Percentiles rank a stretch among this genome's conserved stretches.
These are phyloP conservation scores for Bombus difficillimus DNA, from an alignment of 1,140 invertebrate species.

Conservation along the genomic window DNA sequence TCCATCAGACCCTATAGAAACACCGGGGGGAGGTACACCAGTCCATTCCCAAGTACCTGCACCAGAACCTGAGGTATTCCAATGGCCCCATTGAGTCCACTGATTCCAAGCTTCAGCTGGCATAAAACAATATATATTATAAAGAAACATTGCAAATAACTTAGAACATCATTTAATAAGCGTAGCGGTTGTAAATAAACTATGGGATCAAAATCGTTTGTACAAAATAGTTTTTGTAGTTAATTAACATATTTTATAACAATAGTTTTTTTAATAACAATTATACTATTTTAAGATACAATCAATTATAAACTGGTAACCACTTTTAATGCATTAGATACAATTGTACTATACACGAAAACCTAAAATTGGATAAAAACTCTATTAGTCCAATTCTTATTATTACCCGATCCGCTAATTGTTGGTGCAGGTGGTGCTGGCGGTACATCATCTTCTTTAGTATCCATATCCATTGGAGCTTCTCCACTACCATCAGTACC, in stretches of 20 bases:
- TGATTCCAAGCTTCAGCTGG: conserved; percentile 83
- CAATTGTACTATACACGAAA: neutral
- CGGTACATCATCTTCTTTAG: conserved; percentile 84
- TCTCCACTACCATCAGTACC: conserved; percentile 87
- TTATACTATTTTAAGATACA: too few relatives aligned
- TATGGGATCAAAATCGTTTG: neutral
- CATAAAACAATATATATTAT: conserved; percentile 11
- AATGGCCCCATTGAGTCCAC: conserved; percentile 86
- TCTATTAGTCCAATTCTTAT: neutral
- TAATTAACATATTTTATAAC: neutral
- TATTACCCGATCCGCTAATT: conserved; percentile 79
- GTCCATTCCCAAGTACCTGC: conserved; percentile 82
- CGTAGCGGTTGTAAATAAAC: conserved; percentile 7
- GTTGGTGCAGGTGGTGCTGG: conserved; percentile 80
- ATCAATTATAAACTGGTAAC: too few relatives aligned
- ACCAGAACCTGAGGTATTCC: conserved; percentile 70
- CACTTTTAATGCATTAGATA: too few relatives aligned
- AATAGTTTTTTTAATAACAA: neutral
- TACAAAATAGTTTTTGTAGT: neutral
- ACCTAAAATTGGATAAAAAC: neutral
- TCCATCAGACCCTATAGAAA: conserved; percentile 78
- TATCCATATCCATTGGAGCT: conserved; percentile 93
- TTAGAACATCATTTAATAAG: neutral
- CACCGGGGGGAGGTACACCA: conserved; percentile 77
- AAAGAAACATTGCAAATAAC: neutral